Conservation (phyloP, 2,888 invertebrate species). For the Xanthia togata region DNA sequence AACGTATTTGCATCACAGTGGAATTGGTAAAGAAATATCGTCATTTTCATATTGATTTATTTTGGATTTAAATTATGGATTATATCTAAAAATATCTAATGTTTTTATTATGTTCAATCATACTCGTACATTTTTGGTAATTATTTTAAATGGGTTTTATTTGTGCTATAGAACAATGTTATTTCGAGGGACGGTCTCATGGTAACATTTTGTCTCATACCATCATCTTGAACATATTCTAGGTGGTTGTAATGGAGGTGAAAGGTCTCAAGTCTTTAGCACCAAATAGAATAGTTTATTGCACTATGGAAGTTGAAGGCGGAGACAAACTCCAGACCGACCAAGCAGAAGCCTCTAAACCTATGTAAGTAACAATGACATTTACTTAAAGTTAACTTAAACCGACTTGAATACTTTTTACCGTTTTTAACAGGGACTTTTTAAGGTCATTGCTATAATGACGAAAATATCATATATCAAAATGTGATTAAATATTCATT, state of each 20-base stretch:
- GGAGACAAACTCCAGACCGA: slow-evolving; percentile 99
- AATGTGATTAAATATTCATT: too few species aligned
- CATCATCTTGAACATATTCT: slow-evolving; percentile 74
- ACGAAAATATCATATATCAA: too few species aligned
- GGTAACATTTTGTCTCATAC: slow-evolving; percentile 31
- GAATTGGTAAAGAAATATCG: slow-evolving; percentile 16
- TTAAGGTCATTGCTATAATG: too few species aligned
- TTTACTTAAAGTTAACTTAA: too few species aligned
- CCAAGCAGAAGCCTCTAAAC: slow-evolving; percentile 99
- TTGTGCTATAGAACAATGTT: not conserved
- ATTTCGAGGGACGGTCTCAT: slow-evolving; percentile 5
- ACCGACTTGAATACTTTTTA: too few species aligned
- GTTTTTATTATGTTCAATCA: not conserved
- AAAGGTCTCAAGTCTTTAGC: slow-evolving; percentile 99
- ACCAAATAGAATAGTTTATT: slow-evolving; percentile 99
- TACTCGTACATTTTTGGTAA: not conserved
- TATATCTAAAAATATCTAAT: not conserved
- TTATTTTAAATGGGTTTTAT: not conserved
- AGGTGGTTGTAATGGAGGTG: slow-evolving; percentile 99
- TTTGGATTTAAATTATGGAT: too few species aligned
- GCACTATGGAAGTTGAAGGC: slow-evolving; percentile 99
- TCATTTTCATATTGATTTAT: not conserved
- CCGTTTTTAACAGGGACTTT: too few species aligned
- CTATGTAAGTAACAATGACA: slow-evolving; percentile 93
- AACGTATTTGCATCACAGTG: slow-evolving; percentile 13